Percentiles rank a stretch among this genome's conserved stretches.
Evolutionary conservation across 2,113 vertebrate genomes (phyloP).

Genomic region (Nibea coibor): DNA sequence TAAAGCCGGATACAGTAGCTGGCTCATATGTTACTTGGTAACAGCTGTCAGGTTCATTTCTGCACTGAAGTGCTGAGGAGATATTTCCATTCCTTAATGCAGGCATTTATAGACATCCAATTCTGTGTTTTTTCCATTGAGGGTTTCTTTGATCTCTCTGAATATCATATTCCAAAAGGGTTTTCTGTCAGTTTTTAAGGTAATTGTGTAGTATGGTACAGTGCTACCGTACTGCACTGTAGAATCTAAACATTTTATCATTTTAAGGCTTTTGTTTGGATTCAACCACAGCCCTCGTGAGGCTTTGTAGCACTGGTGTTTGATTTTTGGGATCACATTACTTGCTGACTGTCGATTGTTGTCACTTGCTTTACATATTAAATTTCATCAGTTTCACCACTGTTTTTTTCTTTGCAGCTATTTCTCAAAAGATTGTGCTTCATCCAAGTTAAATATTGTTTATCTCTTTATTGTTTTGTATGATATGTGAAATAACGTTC

Average conservation of each 20-base stretch:
- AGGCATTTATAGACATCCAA: slow-evolving; percentile 10
- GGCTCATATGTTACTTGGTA: slow-evolving; percentile 30
- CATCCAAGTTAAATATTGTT: not conserved
- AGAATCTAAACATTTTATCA: not conserved
- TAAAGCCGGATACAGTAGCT: not conserved
- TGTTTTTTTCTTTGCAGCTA: too few relatives aligned
- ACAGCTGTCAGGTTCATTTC: slow-evolving; percentile 27
- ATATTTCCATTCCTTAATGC: slow-evolving; percentile 11
- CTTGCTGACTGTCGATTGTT: not conserved
- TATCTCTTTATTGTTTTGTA: not conserved
- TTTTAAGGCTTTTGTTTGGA: not conserved
- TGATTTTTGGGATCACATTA: not conserved
- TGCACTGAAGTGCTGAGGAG: slow-evolving; percentile 3
- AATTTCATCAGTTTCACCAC: not conserved
- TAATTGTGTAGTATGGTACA: not conserved
- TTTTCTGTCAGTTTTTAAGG: slow-evolving; percentile 4
- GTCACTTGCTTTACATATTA: not conserved
- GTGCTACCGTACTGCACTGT: not conserved
- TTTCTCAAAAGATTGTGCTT: too few relatives aligned
- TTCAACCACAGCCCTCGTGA: not conserved
- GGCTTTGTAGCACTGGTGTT: not conserved
- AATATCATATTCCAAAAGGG: not conserved
- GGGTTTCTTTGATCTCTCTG: slow-evolving; percentile 3
- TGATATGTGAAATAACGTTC: not conserved
- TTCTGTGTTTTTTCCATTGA: not conserved